phyloP scores from a whole-genome alignment of 2,888 invertebrate genomes.

The Schizotus pectinicornis region DNA sequence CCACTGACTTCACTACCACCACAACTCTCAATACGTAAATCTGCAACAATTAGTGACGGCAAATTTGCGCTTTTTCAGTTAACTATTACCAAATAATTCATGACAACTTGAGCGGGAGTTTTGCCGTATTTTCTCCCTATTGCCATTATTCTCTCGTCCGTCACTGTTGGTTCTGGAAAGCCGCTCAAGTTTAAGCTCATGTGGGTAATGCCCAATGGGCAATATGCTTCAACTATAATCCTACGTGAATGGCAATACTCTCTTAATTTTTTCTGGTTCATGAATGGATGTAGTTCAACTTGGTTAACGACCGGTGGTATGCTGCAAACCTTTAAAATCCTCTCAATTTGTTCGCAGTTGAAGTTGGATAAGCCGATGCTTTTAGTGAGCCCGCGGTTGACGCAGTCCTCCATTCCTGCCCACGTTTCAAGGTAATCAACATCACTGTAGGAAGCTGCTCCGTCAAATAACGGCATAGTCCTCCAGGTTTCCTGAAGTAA shows the following conservation, averaged over 20 bases:
- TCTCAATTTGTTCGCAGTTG: constrained; percentile 71
- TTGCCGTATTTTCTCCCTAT: constrained; percentile 69
- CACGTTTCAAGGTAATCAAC: constrained; percentile 77
- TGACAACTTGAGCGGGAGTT: constrained; percentile 67
- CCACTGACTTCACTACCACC: constrained; percentile 86
- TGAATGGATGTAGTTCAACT: constrained; percentile 68
- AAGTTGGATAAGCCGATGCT: constrained; percentile 84
- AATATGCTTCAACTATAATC: constrained; percentile 74
- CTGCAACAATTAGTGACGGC: constrained; percentile 24
- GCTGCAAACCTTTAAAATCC: constrained; percentile 64
- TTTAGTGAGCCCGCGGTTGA: constrained; percentile 65
- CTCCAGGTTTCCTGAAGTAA: constrained; percentile 59
- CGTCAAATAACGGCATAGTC: constrained; percentile 58
- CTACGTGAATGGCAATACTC: constrained; percentile 69
- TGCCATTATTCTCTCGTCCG: constrained; percentile 61
- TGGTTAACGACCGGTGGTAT: constrained; percentile 70
- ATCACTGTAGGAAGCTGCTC: constrained; percentile 60
- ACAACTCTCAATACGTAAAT: constrained; percentile 45
- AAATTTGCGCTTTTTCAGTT: not conserved
- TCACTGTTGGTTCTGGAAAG: constrained; percentile 63
- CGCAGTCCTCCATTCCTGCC: constrained; percentile 76
- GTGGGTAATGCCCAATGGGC: constrained; percentile 73
- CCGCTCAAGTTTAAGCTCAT: constrained; percentile 50
- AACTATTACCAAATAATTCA: constrained; percentile 67
- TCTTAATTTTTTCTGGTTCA: constrained; percentile 72